phyloP scores from a whole-genome alignment of 2,888 invertebrate species.

The Zaprionus lineosus region DNA sequence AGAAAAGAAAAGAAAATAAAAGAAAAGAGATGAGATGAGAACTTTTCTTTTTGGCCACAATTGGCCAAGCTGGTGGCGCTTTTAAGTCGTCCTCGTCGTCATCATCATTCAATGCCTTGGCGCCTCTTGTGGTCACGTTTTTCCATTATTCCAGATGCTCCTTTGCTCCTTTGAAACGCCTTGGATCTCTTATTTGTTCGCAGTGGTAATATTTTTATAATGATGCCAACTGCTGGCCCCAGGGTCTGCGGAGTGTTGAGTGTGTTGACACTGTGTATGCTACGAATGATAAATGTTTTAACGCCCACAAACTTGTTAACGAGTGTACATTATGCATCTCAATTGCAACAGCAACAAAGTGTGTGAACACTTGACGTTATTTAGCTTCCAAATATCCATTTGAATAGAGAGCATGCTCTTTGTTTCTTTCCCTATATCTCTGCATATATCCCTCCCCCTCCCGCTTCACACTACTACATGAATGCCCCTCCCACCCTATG shows the following conservation, averaged over 20 bases:
- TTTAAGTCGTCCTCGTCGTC: constrained; percentile 41
- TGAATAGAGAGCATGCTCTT: too few relatives aligned
- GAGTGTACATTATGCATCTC: constrained; percentile 23
- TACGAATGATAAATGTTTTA: constrained; percentile 47
- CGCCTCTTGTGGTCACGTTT: constrained; percentile 69
- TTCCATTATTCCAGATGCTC: constrained; percentile 58
- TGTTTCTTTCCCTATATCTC: too few relatives aligned
- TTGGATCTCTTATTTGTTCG: constrained; percentile 23
- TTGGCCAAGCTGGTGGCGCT: constrained; percentile 44
- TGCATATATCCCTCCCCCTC: too few relatives aligned
- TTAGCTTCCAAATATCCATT: too few relatives aligned
- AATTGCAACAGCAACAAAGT: too few relatives aligned
- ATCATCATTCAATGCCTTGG: constrained; percentile 56
- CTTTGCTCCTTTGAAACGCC: too few relatives aligned
- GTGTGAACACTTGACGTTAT: constrained; percentile 18
- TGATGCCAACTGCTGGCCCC: constrained; percentile 52
- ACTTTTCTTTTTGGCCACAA: constrained; percentile 26
- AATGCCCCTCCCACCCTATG: too few relatives aligned
- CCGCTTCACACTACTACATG: too few relatives aligned
- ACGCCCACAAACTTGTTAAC: constrained; percentile 31
- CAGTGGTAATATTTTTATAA: constrained; percentile 70
- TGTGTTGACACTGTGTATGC: constrained; percentile 63
- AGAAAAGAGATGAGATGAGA: constrained; percentile 29
- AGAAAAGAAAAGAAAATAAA: too few relatives aligned
- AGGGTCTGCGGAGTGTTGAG: constrained; percentile 30